Conservation (phyloP, 2,888 invertebrate genomes). For the Lasioglossum leucozonium region DNA sequence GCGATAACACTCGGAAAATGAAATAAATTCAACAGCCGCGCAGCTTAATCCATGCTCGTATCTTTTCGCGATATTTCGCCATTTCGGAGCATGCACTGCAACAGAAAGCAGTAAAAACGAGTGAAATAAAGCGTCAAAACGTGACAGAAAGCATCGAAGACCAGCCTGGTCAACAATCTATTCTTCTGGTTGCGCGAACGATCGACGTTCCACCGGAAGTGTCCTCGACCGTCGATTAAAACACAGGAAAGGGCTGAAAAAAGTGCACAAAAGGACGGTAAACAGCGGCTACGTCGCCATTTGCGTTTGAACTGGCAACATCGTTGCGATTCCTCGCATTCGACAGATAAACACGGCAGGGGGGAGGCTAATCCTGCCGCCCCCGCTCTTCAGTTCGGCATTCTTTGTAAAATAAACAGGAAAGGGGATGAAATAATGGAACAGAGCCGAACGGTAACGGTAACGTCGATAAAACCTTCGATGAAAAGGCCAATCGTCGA, state of each 20-base stretch:
- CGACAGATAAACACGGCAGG: conserved; percentile 24
- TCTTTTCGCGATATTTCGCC: too few relatives aligned
- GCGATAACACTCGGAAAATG: too few relatives aligned
- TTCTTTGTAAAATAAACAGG: conserved; percentile 46
- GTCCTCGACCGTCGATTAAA: conserved; percentile 17
- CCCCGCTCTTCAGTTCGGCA: not conserved
- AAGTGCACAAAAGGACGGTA: conserved; percentile 1
- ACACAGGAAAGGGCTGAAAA: conserved; percentile 1
- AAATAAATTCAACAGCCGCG: too few relatives aligned
- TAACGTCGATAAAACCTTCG: conserved; percentile 51
- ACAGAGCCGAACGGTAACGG: conserved; percentile 17
- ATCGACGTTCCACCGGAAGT: not conserved
- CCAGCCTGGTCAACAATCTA: not conserved
- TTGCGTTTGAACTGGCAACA: conserved; percentile 20
- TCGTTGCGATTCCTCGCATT: conserved; percentile 35
- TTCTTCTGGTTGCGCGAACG: not conserved
- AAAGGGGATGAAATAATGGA: conserved; percentile 42
- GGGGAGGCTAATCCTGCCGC: conserved; percentile 21
- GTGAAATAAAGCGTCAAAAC: too few relatives aligned
- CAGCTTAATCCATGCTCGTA: too few relatives aligned
- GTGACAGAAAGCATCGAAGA: not conserved
- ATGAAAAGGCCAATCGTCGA: conserved; percentile 51
- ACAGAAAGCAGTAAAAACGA: too few relatives aligned
- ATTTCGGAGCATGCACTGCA: too few relatives aligned
- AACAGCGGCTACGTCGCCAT: conserved; percentile 7